A percentile compares a stretch with the other conserved stretches of the same genome.
Conservation (phyloP, 2,113 vertebrate species). For the Cryptomyrus ogoouensis region DNA sequence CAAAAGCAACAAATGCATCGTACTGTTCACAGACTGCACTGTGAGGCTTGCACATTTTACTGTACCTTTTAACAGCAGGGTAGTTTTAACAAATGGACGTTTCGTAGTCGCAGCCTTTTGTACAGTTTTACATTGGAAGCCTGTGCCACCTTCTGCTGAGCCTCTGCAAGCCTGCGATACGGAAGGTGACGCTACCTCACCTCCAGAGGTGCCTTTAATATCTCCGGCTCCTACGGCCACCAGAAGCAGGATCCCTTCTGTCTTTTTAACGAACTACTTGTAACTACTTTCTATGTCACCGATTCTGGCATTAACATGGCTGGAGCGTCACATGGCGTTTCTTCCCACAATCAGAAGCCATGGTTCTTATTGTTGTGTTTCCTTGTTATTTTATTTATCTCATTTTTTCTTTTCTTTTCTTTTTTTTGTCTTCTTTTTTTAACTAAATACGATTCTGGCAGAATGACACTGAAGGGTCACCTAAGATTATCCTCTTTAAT, state of each 20-base stretch:
- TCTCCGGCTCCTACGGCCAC: conserved; percentile 49
- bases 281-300: conserved; percentile 48
- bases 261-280: conserved; percentile 45
- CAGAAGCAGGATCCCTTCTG: conserved; percentile 25
- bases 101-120: conserved; percentile 36
- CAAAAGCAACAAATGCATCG: conserved; percentile 26
- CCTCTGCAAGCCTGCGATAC: conserved; percentile 32
- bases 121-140: conserved; percentile 40
- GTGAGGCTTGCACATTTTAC: conserved; percentile 34
- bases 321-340: conserved; percentile 19
- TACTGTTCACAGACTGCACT: conserved; percentile 47
- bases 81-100: conserved; percentile 32
- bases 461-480: conserved; percentile 36
- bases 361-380: conserved; percentile 46
- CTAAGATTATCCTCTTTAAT: conserved; percentile 46
- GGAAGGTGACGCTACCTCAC: conserved; percentile 41
- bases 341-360: conserved; percentile 37
- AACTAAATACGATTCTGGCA: conserved; percentile 22
- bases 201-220: conserved; percentile 53
- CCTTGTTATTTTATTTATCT: conserved; percentile 47
- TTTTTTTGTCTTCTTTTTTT: conserved; percentile 12
- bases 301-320: conserved; percentile 39
- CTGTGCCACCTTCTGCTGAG: conserved; percentile 41
- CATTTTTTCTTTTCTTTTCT: conserved; percentile 25
- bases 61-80: conserved; percentile 38